Percentiles rank a stretch among this genome's conserved stretches.
Conservation (phyloP, 2,113 vertebrate genomes). For the Actinemys pallida region DNA sequence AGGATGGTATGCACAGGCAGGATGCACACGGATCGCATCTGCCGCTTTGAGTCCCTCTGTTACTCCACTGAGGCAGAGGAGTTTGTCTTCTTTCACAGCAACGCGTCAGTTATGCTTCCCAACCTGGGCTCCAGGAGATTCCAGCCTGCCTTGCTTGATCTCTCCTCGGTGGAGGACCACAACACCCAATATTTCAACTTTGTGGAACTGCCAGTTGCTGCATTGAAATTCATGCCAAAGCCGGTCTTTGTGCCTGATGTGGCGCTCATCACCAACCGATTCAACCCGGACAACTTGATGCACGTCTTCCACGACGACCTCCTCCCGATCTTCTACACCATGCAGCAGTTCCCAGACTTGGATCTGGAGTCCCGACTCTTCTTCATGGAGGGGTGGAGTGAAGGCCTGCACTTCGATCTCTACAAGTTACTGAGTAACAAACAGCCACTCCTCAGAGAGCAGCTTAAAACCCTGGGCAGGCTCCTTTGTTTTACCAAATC, state of each 20-base stretch:
- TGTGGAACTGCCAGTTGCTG: slow-evolving; percentile 91
- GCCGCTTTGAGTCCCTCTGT: slow-evolving; percentile 96
- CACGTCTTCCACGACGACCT: slow-evolving; percentile 97
- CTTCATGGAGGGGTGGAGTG: slow-evolving; percentile 97
- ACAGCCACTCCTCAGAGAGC: slow-evolving; percentile 92
- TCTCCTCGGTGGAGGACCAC: slow-evolving; percentile 97
- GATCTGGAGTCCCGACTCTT: slow-evolving; percentile 89
- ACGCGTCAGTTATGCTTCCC: slow-evolving; percentile 93
- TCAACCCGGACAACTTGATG: slow-evolving; percentile 99
- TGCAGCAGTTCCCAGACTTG: slow-evolving; percentile 93
- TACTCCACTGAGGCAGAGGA: slow-evolving; percentile 94
- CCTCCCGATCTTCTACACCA: slow-evolving; percentile 94
- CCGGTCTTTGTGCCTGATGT: slow-evolving; percentile 96
- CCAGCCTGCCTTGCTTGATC: slow-evolving; percentile 94
- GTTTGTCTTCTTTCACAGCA: slow-evolving; percentile 97
- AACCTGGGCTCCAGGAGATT: slow-evolving; percentile 95
- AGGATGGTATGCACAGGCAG: slow-evolving; percentile 96
- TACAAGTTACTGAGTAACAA: slow-evolving; percentile 94
- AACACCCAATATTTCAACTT: slow-evolving; percentile 99
- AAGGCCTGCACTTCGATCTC: slow-evolving; percentile 94
- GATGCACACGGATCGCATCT: slow-evolving; percentile 97
- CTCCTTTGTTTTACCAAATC: slow-evolving; percentile 97
- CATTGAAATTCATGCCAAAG: slow-evolving; percentile 94
- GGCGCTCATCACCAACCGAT: slow-evolving; percentile 93
- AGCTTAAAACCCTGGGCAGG: slow-evolving; percentile 91